A percentile compares a stretch with the other conserved stretches of the same genome.
phyloP scores from a whole-genome alignment of 2,113 vertebrate genomes.

The Limanda limanda region DNA sequence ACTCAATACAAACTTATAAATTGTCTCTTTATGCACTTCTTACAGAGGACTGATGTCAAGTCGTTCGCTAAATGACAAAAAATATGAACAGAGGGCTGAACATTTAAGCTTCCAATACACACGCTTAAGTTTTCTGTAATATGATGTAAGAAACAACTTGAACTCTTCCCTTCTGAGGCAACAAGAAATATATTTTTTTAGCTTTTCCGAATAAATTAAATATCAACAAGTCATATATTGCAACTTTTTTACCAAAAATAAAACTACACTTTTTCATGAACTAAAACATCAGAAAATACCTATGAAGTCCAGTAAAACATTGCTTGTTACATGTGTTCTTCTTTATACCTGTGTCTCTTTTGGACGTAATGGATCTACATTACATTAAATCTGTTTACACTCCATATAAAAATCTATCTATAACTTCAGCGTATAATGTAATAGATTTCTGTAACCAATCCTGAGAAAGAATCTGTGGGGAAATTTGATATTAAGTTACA shows the following conservation, averaged over 20 bases:
- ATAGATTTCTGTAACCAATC: conserved; percentile 15
- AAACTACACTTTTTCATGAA: neutral
- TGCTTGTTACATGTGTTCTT: neutral
- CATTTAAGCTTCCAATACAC: conserved; percentile 1
- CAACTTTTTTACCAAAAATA: conserved; percentile 9
- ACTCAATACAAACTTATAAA: conserved; percentile 3
- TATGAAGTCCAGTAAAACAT: neutral
- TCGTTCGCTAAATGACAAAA: neutral
- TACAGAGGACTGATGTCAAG: neutral
- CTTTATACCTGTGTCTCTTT: neutral
- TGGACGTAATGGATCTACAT: neutral
- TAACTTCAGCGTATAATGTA: neutral
- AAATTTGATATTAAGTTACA: neutral
- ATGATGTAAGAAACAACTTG: neutral
- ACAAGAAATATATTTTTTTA: neutral
- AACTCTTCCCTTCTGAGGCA: neutral
- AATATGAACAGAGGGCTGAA: neutral
- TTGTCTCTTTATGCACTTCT: neutral
- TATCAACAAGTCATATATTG: conserved; percentile 13
- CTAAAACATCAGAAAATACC: conserved; percentile 7
- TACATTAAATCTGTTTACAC: conserved; percentile 2
- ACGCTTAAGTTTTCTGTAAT: neutral
- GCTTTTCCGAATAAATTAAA: conserved; percentile 1
- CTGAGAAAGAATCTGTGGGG: conserved; percentile 19
- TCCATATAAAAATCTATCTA: neutral